These are phyloP conservation scores for Capitulum mitella DNA, from an alignment of 2,888 invertebrate genomes.

Conservation along the genomic window DNA sequence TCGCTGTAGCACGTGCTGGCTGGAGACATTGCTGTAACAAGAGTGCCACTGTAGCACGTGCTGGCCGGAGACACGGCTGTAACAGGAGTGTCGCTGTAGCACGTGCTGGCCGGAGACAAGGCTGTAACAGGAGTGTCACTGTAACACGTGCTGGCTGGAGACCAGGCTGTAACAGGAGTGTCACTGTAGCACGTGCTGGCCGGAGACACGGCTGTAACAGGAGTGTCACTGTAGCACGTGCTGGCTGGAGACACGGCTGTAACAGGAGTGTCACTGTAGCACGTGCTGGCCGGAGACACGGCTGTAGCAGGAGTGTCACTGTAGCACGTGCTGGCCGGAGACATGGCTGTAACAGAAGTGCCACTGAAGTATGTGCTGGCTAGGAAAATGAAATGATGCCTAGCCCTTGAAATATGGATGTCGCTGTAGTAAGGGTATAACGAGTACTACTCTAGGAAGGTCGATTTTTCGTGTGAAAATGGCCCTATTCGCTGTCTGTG, in stretches of 20 bases:
- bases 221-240: slow-evolving; percentile 46
- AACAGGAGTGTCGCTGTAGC: slow-evolving; percentile 63
- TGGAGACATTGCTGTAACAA: slow-evolving; percentile 62
- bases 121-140: slow-evolving; percentile 54
- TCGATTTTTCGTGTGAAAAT: no score
- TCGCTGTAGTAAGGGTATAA: no score
- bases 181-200: slow-evolving; percentile 51
- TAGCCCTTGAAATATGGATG: no score
- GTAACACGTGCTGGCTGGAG: slow-evolving; percentile 55
- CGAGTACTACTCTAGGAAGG: no score
- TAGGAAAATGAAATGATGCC: slow-evolving; percentile 67
- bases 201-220: background rate
- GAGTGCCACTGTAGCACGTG: slow-evolving; percentile 68
- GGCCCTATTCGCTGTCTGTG: no score
- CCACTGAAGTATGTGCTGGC: no score
- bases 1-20: slow-evolving; percentile 66
- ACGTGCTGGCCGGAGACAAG: slow-evolving; percentile 47
- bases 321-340: slow-evolving; percentile 60
- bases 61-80: slow-evolving; percentile 41
- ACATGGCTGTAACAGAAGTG: slow-evolving; percentile 56
- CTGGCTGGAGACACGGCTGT: slow-evolving; percentile 69
- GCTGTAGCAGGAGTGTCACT: slow-evolving; percentile 49
- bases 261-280: slow-evolving; percentile 41
- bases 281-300: slow-evolving; percentile 64
- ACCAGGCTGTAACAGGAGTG: background rate